Base-by-base conservation (phyloP, 2,797 vertebrate species). In the Todus mexicanus region DNA sequence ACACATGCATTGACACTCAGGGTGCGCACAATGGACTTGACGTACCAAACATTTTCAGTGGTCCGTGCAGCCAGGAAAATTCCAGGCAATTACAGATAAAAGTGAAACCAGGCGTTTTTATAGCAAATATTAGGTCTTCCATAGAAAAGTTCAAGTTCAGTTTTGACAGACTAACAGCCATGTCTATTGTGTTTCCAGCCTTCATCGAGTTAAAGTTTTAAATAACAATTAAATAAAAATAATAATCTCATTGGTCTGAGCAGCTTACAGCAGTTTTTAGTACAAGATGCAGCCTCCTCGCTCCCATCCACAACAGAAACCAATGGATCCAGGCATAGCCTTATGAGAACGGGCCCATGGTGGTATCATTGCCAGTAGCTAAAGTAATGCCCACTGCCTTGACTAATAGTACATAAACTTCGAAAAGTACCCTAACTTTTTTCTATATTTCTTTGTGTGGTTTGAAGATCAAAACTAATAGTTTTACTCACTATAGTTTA, bases 11-110 rank as follows among this genome's bases (percentile, higher is more conserved):
- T 66, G 48, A 66, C 65, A 29, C 87, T 57, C 51, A 25, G 9
- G 11, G 17, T 3, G 6, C 16, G 27, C 9, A 50, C n/a, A 69
- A 53, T 6, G 17, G 43, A 45, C 26, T 65, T 23, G 26, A 53
- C 3, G 6, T 27, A 57, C 18, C 60, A 60, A n/a, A 1, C 5
- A n/a, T 29, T 84, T 84, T 35, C 15, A 0, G 20, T 1, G 4
- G 47, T 20, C 43, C 5, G 1, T 21, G 60, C 16, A 70, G 76
- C 14, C 53, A 74, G 37, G 31, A 8, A 25, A 53, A 54, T 20
- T 59, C 68, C 56, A 69, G 42, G 38, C 20, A 66, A 38, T 6
- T 42, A 15, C 12, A 66, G 29, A 65, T 27, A 25, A 54, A 72
- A 78, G 47, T 12, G 25, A 77, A 92, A 78, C 11, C 21, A 43